Evolutionary conservation across 2,888 invertebrate species (phyloP).

Genomic region (Melinaea menophilus): DNA sequence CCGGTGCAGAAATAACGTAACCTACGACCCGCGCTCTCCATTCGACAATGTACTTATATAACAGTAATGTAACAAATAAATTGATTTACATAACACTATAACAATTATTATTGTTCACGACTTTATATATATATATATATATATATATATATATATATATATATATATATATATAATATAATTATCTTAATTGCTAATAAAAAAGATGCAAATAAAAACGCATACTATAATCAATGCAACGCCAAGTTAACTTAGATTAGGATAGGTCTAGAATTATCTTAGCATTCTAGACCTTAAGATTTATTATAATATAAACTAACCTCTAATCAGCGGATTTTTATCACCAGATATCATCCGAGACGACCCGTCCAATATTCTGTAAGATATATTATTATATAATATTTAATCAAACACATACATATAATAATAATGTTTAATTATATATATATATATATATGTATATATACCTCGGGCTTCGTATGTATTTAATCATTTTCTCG

Average conservation of each 20-base stretch:
- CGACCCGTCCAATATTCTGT: conserved; percentile 17
- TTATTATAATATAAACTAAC: conserved; percentile 9
- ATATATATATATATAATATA: neutral
- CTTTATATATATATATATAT: conserved; percentile 24
- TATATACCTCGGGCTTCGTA: conserved; percentile 26
- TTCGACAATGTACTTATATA: conserved; percentile 63
- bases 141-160: neutral
- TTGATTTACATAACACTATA: conserved; percentile 71
- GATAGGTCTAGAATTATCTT: too few species aligned
- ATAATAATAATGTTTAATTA: neutral
- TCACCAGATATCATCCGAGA: neutral
- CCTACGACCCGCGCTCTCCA: conserved; percentile 67
- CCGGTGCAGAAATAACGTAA: conserved; percentile 49
- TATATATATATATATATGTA: conserved; percentile 6
- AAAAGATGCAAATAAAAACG: neutral
- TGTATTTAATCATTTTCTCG: conserved; percentile 38
- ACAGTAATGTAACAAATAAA: conserved; percentile 67
- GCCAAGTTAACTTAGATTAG: too few species aligned
- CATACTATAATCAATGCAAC: too few species aligned
- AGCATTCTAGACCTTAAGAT: too few species aligned
- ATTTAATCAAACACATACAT: neutral
- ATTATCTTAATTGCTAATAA: neutral
- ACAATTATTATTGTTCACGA: conserved; percentile 56
- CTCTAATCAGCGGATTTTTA: conserved; percentile 10
- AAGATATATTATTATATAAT: conserved; percentile 12